Percentiles rank a stretch among this genome's conserved stretches.
phyloP scores from a whole-genome alignment of 1,140 invertebrate species.

The Sitobion miscanthi region DNA sequence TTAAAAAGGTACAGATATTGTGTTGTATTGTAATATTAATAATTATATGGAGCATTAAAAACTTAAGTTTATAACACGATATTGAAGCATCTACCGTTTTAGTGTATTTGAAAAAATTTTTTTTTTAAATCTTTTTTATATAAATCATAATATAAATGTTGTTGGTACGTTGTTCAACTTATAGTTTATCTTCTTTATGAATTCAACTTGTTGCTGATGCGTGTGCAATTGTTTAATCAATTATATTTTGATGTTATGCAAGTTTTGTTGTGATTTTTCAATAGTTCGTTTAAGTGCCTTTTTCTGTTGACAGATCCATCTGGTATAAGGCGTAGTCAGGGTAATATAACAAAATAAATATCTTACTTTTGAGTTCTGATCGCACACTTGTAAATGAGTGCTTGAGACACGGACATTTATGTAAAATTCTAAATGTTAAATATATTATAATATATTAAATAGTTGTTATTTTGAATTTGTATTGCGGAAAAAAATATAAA shows the following conservation, averaged over 20 bases:
- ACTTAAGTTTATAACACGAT: neutral
- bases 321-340: no score
- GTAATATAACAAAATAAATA: neutral
- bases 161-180: neutral
- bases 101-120: neutral
- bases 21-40: neutral
- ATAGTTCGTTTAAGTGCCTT: no score
- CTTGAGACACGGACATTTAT: neutral
- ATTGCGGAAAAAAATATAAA: no score
- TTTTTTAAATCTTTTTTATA: neutral
- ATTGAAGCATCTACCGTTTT: no score
- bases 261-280: neutral
- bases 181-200: neutral
- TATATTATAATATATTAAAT: neutral
- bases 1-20: no score
- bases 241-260: neutral
- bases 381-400: neutral
- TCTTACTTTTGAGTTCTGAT: neutral
- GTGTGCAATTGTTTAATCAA: neutral
- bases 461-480: neutral
- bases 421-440: neutral
- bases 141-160: neutral
- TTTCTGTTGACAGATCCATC: no score
- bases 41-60: neutral
- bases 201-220: neutral